These are phyloP conservation scores for Apodemia mormo DNA, from an alignment of 2,888 invertebrate species.

Conservation along the genomic window DNA sequence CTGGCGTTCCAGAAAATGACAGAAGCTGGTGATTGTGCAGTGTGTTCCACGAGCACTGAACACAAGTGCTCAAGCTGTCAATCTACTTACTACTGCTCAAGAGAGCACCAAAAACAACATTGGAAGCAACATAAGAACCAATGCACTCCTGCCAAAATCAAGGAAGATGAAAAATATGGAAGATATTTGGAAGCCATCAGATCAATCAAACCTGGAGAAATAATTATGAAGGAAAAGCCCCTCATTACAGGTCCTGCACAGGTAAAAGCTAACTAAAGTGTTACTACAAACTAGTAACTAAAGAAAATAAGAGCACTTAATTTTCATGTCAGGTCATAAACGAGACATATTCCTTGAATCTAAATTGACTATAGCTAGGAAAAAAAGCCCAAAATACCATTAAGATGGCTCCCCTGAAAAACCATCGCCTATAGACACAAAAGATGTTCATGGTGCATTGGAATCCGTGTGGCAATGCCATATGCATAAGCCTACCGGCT, in stretches of 20 bases:
- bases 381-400: no score
- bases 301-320: no score
- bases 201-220: slow-evolving; percentile 86
- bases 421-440: no score
- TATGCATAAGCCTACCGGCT: no score
- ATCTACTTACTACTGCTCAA: slow-evolving; percentile 86
- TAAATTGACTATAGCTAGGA: no score
- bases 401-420: no score
- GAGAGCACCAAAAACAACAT: slow-evolving; percentile 88
- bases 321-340: no score
- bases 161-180: slow-evolving; percentile 81
- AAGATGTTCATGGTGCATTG: no score
- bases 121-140: slow-evolving; percentile 88
- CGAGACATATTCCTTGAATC: no score
- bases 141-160: slow-evolving; percentile 85
- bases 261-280: slow-evolving; percentile 50
- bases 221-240: slow-evolving; percentile 86
- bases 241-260: slow-evolving; percentile 88
- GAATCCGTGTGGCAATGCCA: no score
- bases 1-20: slow-evolving; percentile 41
- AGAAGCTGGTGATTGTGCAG: slow-evolving; percentile 72
- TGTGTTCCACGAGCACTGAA: slow-evolving; percentile 84
- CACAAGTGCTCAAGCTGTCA: slow-evolving; percentile 90
- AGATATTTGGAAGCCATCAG: slow-evolving; percentile 87
- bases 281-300: no score